Evolutionary conservation across 2,888 invertebrate species (phyloP), one percentile per base, ranked within the genome.

Genomic region (Nemurella pictetii): DNA sequence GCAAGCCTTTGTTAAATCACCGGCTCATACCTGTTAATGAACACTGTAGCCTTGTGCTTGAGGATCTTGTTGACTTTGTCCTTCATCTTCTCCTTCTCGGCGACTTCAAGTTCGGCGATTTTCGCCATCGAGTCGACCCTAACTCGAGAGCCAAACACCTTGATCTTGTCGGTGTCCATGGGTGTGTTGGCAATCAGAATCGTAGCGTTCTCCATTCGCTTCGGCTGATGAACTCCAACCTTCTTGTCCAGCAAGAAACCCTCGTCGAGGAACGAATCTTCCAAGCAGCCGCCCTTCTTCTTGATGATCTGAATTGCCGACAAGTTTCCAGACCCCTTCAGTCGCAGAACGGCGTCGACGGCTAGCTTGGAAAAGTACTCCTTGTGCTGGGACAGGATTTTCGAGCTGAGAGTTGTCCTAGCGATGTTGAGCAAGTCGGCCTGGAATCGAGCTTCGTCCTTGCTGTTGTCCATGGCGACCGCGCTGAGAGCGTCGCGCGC

Each of bases 151-250:
- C 99, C 99, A 91, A 99, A 99, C 28, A 99, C 95, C 92, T 99
- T 99, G 88, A 99, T 98, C 92, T 99, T 99, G 90, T 99, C 99
- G 0, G 99, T 98, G 91, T 99, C 99, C 99, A 99, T 99, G 0
- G 99, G 98, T 12, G 99, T 99, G 90, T 99, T 99, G 15, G 99
- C 99, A 88, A 99, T 97, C 29, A 99, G 93, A 89, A 99, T 99
- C 89, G 95, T 96, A 0, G 99, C 99, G 89, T 99, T 98, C 89
- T 98, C 97, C 87, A 99, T 92, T 87, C 95, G 93, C 89, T 98
- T 97, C 0, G 99, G 99, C 90, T 99, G 99, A 92, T 99, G 97
- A 30, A 99, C 95, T 86, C 99, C 99, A 30, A 98, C 93, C 92
- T 97, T 98, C 90, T 99, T 99, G 90, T 99, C 98, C 87, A 99